Conservation (phyloP, 1,140 invertebrate genomes). For the Aradophagus sp. region DNA sequence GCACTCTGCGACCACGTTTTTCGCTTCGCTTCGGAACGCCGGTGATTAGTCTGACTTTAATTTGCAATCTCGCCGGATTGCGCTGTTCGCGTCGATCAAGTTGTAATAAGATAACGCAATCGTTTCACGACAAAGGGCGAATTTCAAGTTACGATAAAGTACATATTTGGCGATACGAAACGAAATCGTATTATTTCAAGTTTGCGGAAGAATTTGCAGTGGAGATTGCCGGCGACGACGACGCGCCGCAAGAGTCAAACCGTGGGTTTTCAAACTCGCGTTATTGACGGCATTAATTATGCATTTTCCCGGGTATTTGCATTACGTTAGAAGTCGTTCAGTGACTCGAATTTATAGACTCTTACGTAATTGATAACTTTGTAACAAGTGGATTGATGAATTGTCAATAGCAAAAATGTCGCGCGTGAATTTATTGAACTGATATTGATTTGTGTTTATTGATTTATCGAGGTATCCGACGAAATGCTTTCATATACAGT, state of each 20-base stretch:
- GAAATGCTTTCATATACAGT: too few species aligned
- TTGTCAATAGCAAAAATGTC: too few species aligned
- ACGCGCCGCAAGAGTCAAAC: conserved; percentile 28
- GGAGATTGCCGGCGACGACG: conserved; percentile 10
- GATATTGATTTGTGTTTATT: too few species aligned
- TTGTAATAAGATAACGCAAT: conserved; percentile 28
- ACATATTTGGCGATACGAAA: conserved; percentile 52
- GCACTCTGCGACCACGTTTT: conserved; percentile 17
- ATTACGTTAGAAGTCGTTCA: conserved; percentile 6
- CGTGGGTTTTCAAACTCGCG: conserved; percentile 10
- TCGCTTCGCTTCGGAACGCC: conserved; percentile 14
- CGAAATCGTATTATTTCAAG: conserved; percentile 38
- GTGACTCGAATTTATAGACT: too few species aligned
- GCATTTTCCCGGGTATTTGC: conserved; percentile 22
- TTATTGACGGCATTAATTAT: conserved; percentile 23
- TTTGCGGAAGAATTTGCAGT: conserved; percentile 35
- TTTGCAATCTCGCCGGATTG: conserved; percentile 44
- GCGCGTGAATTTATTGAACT: too few species aligned
- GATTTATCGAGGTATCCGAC: too few species aligned
- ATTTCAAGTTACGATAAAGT: conserved; percentile 41
- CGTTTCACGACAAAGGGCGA: conserved; percentile 36
- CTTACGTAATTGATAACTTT: too few species aligned
- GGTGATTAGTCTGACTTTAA: conserved; percentile 43
- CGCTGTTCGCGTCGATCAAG: conserved; percentile 28
- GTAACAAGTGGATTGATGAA: too few species aligned